These are phyloP conservation scores for Pterocles burchelli DNA, from an alignment of 2,113 vertebrate species.

Conservation along the genomic window DNA sequence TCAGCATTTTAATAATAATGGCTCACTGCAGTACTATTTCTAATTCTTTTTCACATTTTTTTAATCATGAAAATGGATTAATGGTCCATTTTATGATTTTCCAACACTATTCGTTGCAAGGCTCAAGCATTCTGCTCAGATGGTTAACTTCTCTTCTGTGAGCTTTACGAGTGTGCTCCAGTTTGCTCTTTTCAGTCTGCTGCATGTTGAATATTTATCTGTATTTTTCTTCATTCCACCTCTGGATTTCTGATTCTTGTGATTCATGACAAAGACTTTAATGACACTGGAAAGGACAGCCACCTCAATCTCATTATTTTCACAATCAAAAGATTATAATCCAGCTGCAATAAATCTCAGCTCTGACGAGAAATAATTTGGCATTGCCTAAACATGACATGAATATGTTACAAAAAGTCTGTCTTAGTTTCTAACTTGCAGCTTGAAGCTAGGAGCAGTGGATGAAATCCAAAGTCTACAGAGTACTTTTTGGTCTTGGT, in stretches of 20 bases:
- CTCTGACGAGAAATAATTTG: constrained; percentile 3
- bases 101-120: not conserved
- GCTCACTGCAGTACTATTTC: not conserved
- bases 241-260: not conserved
- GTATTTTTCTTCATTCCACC: not conserved
- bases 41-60: not conserved
- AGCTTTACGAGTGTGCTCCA: not conserved
- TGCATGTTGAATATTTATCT: not conserved
- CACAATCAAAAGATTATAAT: not conserved
- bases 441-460: constrained; percentile 8
- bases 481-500: not conserved
- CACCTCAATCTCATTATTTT: not conserved
- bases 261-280: not conserved
- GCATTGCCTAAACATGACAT: not conserved
- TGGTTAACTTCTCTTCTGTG: not conserved
- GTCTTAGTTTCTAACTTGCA: not conserved
- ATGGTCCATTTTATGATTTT: not conserved
- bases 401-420: not conserved
- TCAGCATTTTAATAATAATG: not conserved
- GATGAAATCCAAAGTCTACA: constrained; percentile 47
- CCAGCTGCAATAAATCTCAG: constrained; percentile 2
- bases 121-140: not conserved
- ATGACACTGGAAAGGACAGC: not conserved
- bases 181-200: not conserved
- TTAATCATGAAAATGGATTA: not conserved